These are phyloP conservation scores for Leptinotarsa tumamoca DNA, from an alignment of 2,888 invertebrate genomes.

Conservation along the genomic window DNA sequence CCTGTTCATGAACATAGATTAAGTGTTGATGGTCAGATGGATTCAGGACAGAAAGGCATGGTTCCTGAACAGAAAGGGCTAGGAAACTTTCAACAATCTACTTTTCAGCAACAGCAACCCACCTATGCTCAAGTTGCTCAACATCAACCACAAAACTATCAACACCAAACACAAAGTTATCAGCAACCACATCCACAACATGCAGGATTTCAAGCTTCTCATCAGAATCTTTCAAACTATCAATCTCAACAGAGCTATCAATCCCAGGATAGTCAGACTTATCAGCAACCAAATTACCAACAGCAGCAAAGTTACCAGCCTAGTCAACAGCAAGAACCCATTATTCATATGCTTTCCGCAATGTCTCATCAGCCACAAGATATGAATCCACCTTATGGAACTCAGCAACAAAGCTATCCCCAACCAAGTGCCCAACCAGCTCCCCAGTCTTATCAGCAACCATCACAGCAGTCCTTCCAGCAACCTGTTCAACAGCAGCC, in stretches of 20 bases:
- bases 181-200: conserved; percentile 43
- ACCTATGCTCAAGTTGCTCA: conserved; percentile 44
- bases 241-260: conserved; percentile 45
- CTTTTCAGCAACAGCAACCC: conserved; percentile 44
- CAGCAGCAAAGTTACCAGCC: conserved; percentile 47
- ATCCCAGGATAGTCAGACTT: conserved; percentile 43
- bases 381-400: conserved; percentile 49
- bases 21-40: conserved; percentile 63
- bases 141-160: conserved; percentile 43
- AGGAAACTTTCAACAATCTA: conserved; percentile 48
- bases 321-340: conserved; percentile 42
- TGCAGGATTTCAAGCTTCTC: conserved; percentile 38
- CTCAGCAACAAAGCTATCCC: conserved; percentile 37
- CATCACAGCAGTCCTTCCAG: conserved; percentile 36
- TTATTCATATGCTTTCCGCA: conserved; percentile 38
- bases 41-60: conserved; percentile 48
- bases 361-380: conserved; percentile 34
- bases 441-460: conserved; percentile 42
- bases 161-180: conserved; percentile 45
- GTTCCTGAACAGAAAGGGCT: conserved; percentile 43
- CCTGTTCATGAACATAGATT: conserved; percentile 51
- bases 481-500: conserved; percentile 40
- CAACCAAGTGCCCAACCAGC: conserved; percentile 36
- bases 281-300: conserved; percentile 47
- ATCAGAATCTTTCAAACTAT: conserved; percentile 35